phyloP scores from a whole-genome alignment of 2,888 invertebrate species.

The Tetheella fluctuosa region DNA sequence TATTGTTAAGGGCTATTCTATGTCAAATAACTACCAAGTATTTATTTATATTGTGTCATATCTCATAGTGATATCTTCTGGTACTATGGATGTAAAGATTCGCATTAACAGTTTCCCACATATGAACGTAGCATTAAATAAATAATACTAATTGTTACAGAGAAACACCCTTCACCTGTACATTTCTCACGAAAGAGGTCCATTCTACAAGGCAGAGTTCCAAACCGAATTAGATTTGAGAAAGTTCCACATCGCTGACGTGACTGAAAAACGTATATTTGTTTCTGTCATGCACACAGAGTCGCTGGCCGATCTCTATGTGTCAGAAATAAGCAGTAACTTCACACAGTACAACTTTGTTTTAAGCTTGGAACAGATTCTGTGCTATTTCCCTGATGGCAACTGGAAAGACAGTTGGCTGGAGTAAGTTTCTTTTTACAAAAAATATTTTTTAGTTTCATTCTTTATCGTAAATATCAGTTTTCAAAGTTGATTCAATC shows the following conservation, averaged over 20 bases:
- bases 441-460: no score
- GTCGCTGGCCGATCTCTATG: constrained; percentile 90
- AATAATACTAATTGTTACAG: constrained; percentile 48
- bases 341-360: constrained; percentile 88
- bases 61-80: no score
- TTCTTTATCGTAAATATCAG: no score
- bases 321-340: constrained; percentile 88
- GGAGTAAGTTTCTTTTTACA: constrained; percentile 83
- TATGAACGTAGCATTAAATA: background rate
- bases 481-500: no score
- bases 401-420: constrained; percentile 93
- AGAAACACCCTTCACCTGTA: constrained; percentile 86
- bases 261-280: constrained; percentile 91
- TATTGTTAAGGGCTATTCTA: no score
- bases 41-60: no score
- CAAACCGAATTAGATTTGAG: constrained; percentile 86
- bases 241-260: constrained; percentile 93
- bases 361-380: constrained; percentile 90
- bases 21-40: no score
- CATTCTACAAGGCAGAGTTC: constrained; percentile 89
- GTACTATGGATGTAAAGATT: no score
- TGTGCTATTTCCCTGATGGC: constrained; percentile 92
- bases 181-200: constrained; percentile 89
- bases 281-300: constrained; percentile 92
- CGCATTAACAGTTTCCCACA: no score